phyloP scores from a whole-genome alignment of 2,888 invertebrate genomes.

The Drosophila picticornis region DNA sequence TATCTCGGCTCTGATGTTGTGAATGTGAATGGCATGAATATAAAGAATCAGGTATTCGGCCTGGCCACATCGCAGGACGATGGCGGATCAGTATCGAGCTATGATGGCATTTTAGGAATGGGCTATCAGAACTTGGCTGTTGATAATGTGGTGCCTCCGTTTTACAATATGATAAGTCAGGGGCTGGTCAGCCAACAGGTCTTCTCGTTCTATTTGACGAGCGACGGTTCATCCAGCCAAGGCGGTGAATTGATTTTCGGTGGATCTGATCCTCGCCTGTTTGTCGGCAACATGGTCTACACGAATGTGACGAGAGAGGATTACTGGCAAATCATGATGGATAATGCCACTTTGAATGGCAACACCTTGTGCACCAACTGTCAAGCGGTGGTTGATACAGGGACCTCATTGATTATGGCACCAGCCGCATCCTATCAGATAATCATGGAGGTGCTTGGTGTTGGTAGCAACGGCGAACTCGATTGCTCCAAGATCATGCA shows the following conservation, averaged over 20 bases:
- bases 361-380: constrained; percentile 86
- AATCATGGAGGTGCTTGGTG: neutral
- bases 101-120: constrained; percentile 98
- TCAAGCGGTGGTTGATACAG: constrained; percentile 95
- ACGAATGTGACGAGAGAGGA: constrained; percentile 91
- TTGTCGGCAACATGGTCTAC: constrained; percentile 88
- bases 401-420: constrained; percentile 95
- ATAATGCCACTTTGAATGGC: constrained; percentile 87
- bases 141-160: constrained; percentile 94
- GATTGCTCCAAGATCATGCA: constrained; percentile 90
- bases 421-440: constrained; percentile 17
- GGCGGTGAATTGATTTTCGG: constrained; percentile 96
- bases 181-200: constrained; percentile 88
- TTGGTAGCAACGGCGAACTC: constrained; percentile 84
- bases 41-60: constrained; percentile 94
- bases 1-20: constrained; percentile 86
- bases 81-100: too few relatives aligned
- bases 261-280: constrained; percentile 95
- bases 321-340: constrained; percentile 98
- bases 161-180: constrained; percentile 95
- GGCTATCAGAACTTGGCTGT: constrained; percentile 94
- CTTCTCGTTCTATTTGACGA: constrained; percentile 96
- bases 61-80: constrained; percentile 92
- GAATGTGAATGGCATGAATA: constrained; percentile 88
- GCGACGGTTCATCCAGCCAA: constrained; percentile 88